A percentile compares a stretch with the other conserved stretches of the same genome.
Conservation (phyloP, 2,797 vertebrate genomes). For the Micrastur ruficollis region DNA sequence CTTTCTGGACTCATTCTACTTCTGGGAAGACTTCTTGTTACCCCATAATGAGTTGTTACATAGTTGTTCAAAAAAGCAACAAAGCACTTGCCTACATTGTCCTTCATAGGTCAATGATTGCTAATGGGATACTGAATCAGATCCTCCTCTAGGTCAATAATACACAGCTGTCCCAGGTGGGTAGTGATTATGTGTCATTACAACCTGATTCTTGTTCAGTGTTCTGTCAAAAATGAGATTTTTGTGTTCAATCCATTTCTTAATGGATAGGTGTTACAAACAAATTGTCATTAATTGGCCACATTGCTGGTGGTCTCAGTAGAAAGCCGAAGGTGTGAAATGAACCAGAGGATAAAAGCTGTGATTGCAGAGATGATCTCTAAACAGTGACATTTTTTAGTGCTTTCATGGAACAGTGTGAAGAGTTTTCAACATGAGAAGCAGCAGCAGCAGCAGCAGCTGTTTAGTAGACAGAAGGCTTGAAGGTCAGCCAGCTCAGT, state of each 20-base stretch:
- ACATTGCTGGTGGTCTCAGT: neutral
- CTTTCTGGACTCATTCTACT: neutral
- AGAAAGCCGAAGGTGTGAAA: neutral
- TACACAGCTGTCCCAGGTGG: neutral
- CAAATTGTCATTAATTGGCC: neutral
- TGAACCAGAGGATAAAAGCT: neutral
- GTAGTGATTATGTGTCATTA: neutral
- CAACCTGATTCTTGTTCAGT: neutral
- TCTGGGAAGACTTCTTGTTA: neutral
- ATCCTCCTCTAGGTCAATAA: neutral
- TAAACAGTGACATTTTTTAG: neutral
- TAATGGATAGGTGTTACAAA: slow-evolving; percentile 24
- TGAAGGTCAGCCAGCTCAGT: neutral
- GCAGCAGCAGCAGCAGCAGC: neutral
- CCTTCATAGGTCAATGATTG: neutral
- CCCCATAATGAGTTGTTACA: neutral
- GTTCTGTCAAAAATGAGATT: neutral
- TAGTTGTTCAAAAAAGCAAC: neutral
- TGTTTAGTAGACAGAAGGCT: neutral
- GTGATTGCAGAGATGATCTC: neutral
- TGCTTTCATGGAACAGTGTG: neutral
- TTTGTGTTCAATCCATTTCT: slow-evolving; percentile 1
- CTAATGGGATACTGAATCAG: neutral
- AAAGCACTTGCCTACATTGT: neutral
- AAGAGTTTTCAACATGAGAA: neutral